Base-by-base conservation (phyloP, 2,888 invertebrate species). In the Endomychus coccineus region DNA sequence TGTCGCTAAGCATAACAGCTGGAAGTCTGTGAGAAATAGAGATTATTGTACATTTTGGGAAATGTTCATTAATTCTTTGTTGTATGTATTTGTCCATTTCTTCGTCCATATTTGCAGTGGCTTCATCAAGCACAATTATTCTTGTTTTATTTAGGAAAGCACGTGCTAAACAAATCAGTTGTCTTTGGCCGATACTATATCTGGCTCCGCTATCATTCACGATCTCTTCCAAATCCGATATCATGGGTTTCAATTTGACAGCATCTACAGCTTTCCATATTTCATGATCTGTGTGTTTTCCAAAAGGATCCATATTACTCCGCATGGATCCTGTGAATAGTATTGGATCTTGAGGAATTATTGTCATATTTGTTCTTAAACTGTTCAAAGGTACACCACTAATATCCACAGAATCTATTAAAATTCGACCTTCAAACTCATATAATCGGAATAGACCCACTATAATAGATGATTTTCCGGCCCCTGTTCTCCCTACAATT, bases 1-100 rank as follows among this genome's bases (percentile, higher is more conserved):
- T 76, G 67, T 88, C 84, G 0, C 82, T 84, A 64, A 88, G 85
- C 78, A 89, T 83, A 37, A 90, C 80, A 0, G 88, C 87, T 54
- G 88, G 78, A 3, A 91, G 22, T 24, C 36, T 35, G 14, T 40
- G 40, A 6, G 40, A 31, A 3, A 40, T 33, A 3, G 32, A 36
- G 9, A 40, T 35, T 1, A 36, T 34, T n/a, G 40, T 40, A n/a
- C 29, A 36, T 27, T 31, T 22, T 12, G 21, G n/a, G 12, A 40
- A 40, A 4, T 21, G 12, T 17, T 40, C 24, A 6, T 27, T 16
- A 12, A 40, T 40, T 32, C 28, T 40, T 9, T 28, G 31, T 14
- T 36, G 31, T 3, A 36, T 34, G 16, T 36, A 22, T 3, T n/a
- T 14, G 11, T 36, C 40, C 3, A 36, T 40, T 32, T 40, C 40